phyloP scores from a whole-genome alignment of 2,797 vertebrate genomes.

The Chloroceryle amazona region DNA sequence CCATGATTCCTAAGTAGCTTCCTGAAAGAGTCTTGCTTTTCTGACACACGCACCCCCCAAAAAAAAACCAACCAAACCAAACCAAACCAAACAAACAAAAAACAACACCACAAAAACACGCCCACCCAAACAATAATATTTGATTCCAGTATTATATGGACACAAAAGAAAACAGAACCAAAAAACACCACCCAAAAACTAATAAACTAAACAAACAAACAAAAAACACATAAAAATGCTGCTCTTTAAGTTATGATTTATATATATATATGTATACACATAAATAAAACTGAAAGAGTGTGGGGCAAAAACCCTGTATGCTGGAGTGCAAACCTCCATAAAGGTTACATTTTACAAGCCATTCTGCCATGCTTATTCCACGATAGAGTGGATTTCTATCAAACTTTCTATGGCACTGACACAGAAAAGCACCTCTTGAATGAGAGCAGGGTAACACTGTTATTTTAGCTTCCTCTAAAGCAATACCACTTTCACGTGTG shows the following conservation, averaged over 20 bases:
- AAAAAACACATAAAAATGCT: background rate
- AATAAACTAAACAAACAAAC: too few relatives aligned
- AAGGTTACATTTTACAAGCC: background rate
- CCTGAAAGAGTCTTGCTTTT: background rate
- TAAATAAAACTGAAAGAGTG: background rate
- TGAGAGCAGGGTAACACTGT: background rate
- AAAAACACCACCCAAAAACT: too few relatives aligned
- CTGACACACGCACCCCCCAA: too few relatives aligned
- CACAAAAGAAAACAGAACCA: background rate
- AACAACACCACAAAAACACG: too few relatives aligned
- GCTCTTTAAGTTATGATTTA: background rate
- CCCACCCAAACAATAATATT: background rate
- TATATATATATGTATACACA: background rate
- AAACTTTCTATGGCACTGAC: background rate
- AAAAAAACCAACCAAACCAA: too few relatives aligned
- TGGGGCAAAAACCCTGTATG: background rate
- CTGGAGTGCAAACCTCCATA: background rate
- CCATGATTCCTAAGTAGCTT: background rate
- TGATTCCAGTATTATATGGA: fast-evolving
- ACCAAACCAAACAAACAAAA: too few relatives aligned
- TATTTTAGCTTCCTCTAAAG: background rate
- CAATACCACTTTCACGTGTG: background rate
- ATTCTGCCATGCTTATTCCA: background rate
- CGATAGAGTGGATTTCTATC: background rate
- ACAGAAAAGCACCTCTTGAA: background rate